Conservation (phyloP, 92 coral and sea anemone genomes). For the Nematostella vectensis region DNA sequence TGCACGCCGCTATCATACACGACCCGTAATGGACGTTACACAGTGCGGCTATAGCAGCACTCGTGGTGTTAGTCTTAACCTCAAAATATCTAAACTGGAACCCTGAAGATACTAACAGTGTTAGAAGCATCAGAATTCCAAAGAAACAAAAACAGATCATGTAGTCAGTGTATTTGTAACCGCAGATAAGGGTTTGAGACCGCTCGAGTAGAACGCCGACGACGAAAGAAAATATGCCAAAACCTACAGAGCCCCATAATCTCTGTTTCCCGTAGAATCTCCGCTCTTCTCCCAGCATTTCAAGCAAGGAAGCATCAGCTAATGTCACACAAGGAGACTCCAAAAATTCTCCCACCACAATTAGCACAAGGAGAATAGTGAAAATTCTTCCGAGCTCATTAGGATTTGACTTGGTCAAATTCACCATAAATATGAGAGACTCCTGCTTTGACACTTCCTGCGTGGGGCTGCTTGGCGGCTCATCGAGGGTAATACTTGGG, state of each 20-base stretch:
- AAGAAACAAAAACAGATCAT: slow-evolving; percentile 89
- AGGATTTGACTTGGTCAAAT: slow-evolving; percentile 72
- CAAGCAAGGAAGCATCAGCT: slow-evolving; percentile 94
- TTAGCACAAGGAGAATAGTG: slow-evolving; percentile 64
- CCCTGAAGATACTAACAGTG: slow-evolving; percentile 69
- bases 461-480: too few species aligned
- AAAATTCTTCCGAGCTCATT: slow-evolving; percentile 78
- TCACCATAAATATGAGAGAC: slow-evolving; percentile 51
- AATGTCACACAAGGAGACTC: slow-evolving; percentile 88
- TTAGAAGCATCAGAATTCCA: slow-evolving; percentile 62
- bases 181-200: slow-evolving; percentile 83
- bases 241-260: slow-evolving; percentile 98
- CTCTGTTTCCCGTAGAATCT: slow-evolving; percentile 93
- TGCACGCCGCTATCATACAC: slow-evolving; percentile 82
- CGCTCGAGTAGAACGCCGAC: slow-evolving; percentile 84
- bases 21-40: slow-evolving; percentile 89
- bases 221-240: slow-evolving; percentile 86
- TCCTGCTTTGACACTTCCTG: too few species aligned
- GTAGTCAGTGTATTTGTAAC: slow-evolving; percentile 85
- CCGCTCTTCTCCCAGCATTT: slow-evolving; percentile 91
- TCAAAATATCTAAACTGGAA: slow-evolving; percentile 85
- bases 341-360: slow-evolving; percentile 92
- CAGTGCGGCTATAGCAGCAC: slow-evolving; percentile 59
- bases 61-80: slow-evolving; percentile 19
- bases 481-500: too few species aligned